Evolutionary conservation across 2,113 vertebrate species (phyloP), one percentile per base, ranked within the genome.

Genomic region (Mastomys coucha): DNA sequence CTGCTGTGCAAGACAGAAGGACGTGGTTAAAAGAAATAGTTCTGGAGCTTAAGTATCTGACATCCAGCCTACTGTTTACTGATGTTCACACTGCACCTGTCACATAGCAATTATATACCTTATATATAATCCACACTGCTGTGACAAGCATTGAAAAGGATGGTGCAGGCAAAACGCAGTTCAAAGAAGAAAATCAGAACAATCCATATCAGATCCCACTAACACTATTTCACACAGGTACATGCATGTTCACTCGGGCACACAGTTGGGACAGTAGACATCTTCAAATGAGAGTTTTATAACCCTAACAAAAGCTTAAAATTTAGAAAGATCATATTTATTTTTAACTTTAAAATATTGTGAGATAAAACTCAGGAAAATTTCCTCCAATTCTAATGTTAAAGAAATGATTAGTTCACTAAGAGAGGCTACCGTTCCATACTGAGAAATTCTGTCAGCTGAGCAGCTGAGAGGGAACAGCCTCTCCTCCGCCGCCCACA

Each of bases 281-380:
- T 56, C 14, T 92, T 26, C 31, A 87, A 19, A 2, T 89, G 67
- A 7, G 26, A 2, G 8, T 9, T 75, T 39, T 94, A 65, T 36
- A 56, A 75, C 20, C 20, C 84, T 76, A 94, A 80, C 42, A 76
- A 53, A 93, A 20, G 4, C 51, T 72, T 96, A 0, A 10, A 60
- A 89, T 81, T 75, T 91, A 36, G 51, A 26, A 31, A 76, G 73
- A 75, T 20, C 13, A 11, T 28, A 56, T 78, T 69, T 86, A 87
- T 17, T 88, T 88, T 45, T 42, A n/a, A 70, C 89, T 91, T 72
- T 73, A 82, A 73, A 88, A 33, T 85, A 63, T 28, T 82, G 19
- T 42, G 11, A 92, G 70, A 90, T 69, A 36, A 76, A 94, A 89
- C 67, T 82, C 17, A 36, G 28, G 24, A 77, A 95, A 87, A 65